Percentiles rank a stretch among this genome's conserved stretches.
Evolutionary conservation across 2,888 invertebrate species (phyloP).

Genomic region (Drosophila mercatorum): DNA sequence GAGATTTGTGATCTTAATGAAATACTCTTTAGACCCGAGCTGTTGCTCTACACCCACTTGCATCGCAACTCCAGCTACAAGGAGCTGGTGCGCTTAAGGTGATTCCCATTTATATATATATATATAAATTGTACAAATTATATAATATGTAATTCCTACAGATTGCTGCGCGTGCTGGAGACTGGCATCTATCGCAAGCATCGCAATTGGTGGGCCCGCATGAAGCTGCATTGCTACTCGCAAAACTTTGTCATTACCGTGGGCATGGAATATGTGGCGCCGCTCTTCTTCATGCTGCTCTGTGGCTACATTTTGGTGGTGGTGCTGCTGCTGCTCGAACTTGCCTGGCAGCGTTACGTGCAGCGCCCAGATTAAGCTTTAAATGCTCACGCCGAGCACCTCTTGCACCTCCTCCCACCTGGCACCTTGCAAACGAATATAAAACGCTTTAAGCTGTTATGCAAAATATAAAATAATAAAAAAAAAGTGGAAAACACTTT

Average conservation of each 20-base stretch:
- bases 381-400: slow-evolving; percentile 18
- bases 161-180: slow-evolving; percentile 77
- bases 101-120: neutral
- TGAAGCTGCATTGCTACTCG: slow-evolving; percentile 75
- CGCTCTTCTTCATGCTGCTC: slow-evolving; percentile 79
- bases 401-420: slow-evolving; percentile 12
- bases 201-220: slow-evolving; percentile 75
- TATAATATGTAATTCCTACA: slow-evolving; percentile 22
- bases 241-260: slow-evolving; percentile 77
- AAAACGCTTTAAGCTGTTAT: slow-evolving; percentile 51
- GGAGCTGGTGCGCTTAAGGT: slow-evolving; percentile 81
- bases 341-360: slow-evolving; percentile 62
- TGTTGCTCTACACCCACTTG: slow-evolving; percentile 64
- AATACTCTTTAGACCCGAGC: slow-evolving; percentile 73
- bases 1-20: slow-evolving; percentile 84
- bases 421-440: slow-evolving; percentile 4
- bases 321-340: slow-evolving; percentile 70
- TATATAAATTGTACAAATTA: neutral
- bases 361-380: slow-evolving; percentile 19
- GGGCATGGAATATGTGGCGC: slow-evolving; percentile 82
- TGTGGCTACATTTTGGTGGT: slow-evolving; percentile 67
- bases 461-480: slow-evolving; percentile 32
- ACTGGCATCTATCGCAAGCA: slow-evolving; percentile 79
- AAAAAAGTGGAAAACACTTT: slow-evolving; percentile 53
- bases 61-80: slow-evolving; percentile 81